phyloP scores from a whole-genome alignment of 2,888 invertebrate genomes.

The Saturnia japonica region DNA sequence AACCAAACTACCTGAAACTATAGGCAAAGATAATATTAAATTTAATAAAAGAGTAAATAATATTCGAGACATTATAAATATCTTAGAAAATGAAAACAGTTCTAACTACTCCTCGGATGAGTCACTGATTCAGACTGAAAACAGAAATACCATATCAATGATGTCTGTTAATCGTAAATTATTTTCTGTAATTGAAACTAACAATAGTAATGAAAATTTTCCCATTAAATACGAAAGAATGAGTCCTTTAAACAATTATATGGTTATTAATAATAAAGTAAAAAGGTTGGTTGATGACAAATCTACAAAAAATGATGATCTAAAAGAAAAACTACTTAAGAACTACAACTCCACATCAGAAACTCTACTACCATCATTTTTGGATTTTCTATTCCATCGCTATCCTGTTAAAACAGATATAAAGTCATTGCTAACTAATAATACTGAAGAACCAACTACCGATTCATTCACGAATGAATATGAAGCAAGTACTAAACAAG shows the following conservation, averaged over 20 bases:
- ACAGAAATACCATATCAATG: slow-evolving; percentile 27
- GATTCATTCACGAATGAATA: neutral
- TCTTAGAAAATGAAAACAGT: slow-evolving; percentile 49
- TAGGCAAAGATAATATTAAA: slow-evolving; percentile 25
- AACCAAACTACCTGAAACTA: slow-evolving; percentile 25
- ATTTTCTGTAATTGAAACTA: slow-evolving; percentile 15
- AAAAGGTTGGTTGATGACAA: neutral
- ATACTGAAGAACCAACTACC: slow-evolving; percentile 25
- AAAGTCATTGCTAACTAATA: slow-evolving; percentile 20
- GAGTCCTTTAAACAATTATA: neutral
- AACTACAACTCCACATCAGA: slow-evolving; percentile 20
- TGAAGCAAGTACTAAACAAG: slow-evolving; percentile 1
- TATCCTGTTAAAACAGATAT: slow-evolving; percentile 26
- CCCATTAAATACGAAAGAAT: neutral
- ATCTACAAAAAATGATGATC: neutral
- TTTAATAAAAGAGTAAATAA: slow-evolving; percentile 57
- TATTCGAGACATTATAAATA: slow-evolving; percentile 69
- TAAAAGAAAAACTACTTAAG: neutral
- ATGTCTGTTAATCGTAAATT: slow-evolving; percentile 24
- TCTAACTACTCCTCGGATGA: slow-evolving; percentile 38
- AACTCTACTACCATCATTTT: slow-evolving; percentile 53
- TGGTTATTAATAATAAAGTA: neutral
- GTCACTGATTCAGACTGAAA: slow-evolving; percentile 57
- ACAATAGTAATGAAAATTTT: neutral
- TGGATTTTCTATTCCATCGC: slow-evolving; percentile 55